phyloP scores from a whole-genome alignment of 2,888 invertebrate species.

The Listrodromus nycthemerus region DNA sequence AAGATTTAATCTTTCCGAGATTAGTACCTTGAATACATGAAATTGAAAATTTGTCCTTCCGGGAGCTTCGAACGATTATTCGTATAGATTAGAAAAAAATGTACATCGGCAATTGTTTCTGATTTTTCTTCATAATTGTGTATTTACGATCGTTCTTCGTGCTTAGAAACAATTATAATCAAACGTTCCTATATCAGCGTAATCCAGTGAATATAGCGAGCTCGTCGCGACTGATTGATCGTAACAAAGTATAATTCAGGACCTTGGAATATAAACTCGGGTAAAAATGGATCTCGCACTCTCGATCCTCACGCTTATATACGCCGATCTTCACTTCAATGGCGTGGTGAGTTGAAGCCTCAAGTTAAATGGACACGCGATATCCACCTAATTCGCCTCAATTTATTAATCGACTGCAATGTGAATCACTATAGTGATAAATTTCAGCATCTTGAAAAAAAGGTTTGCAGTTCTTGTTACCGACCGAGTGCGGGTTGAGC shows the following conservation, averaged over 20 bases:
- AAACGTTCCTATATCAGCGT: conserved; percentile 12
- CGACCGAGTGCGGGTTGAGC: no score
- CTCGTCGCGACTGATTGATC: conserved; percentile 50
- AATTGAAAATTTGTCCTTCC: background rate
- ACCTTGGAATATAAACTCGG: conserved; percentile 49
- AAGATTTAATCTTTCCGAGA: background rate
- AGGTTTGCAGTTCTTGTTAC: no score
- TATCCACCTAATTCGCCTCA: background rate
- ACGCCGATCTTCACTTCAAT: conserved; percentile 67
- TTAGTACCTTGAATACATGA: background rate
- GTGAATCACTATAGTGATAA: no score
- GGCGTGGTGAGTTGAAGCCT: conserved; percentile 66
- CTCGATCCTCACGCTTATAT: conserved; percentile 68
- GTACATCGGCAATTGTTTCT: background rate
- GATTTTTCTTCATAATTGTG: background rate
- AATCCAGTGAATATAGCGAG: conserved; percentile 25
- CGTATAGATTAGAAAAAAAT: background rate
- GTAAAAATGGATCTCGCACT: conserved; percentile 70
- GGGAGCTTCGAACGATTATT: no score
- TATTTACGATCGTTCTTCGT: background rate
- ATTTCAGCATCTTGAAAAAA: no score
- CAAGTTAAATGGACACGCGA: background rate
- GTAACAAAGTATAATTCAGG: conserved; percentile 52
- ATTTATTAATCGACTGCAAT: background rate
- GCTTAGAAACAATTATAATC: background rate